A percentile compares a stretch with the other conserved stretches of the same genome.
phyloP scores from a whole-genome alignment of 2,797 vertebrate species.

The Lindbergichthys nudifrons region DNA sequence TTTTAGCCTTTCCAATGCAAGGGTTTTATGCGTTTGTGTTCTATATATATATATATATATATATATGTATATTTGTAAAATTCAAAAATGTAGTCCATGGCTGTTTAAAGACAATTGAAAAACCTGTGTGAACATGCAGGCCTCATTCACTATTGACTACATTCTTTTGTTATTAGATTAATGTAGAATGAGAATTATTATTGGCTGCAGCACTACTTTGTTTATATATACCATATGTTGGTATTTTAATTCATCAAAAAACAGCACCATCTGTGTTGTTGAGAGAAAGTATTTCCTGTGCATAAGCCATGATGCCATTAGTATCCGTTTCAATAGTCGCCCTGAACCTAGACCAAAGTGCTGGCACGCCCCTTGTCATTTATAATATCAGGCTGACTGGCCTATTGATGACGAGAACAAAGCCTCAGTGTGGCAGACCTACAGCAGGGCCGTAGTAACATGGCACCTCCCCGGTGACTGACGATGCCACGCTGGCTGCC shows the following conservation, averaged over 20 bases:
- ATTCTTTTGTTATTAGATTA: background rate
- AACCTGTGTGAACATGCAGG: background rate
- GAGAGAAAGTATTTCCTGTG: constrained; percentile 21
- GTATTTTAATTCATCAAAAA: constrained; percentile 7
- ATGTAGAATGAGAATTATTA: background rate
- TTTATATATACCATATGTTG: background rate
- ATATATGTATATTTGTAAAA: background rate
- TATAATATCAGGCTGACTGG: constrained; percentile 79
- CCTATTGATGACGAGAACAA: constrained; percentile 77
- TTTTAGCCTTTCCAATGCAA: background rate
- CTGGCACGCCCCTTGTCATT: constrained; percentile 70
- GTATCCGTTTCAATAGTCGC: constrained; percentile 63
- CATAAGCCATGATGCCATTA: constrained; percentile 41
- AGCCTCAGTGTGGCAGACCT: constrained; percentile 77
- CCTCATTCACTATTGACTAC: background rate
- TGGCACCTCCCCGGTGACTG: constrained; percentile 75
- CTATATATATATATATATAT: background rate
- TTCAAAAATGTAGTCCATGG: background rate
- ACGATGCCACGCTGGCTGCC: constrained; percentile 77
- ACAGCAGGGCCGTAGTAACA: constrained; percentile 73
- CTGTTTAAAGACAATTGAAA: too few species aligned
- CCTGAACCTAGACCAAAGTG: constrained; percentile 55
- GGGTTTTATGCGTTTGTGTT: background rate
- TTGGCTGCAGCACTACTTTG: background rate
- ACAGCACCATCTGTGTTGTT: constrained; percentile 24